Base-by-base conservation (phyloP, 2,797 vertebrate species). In the Propithecus deckenii region DNA sequence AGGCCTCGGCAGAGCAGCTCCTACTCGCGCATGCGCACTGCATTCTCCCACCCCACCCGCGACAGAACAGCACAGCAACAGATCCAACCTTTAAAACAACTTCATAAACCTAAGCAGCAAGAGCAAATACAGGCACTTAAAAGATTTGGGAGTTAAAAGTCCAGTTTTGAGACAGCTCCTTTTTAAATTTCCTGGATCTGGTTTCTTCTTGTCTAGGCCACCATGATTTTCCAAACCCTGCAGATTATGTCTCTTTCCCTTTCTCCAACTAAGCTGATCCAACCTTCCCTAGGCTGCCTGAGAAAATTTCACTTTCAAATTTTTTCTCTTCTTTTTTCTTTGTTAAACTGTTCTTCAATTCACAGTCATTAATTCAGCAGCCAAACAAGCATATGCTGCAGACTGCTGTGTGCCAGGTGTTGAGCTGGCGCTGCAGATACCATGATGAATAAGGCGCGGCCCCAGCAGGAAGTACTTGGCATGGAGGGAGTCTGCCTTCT, bases 281-380 rank as follows among this genome's bases (percentile, higher is more conserved):
- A 83, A 50, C 7, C 55, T 17, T 76, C 48, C 23, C 63, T 30
- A 35, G 57, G 41, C 35, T 38, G 32, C 30, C 86, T 72, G 38
- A 67, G 78, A 91, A 86, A 63, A 61, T 30, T 43, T 67, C 22
- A 32, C 48, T 48, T 91, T 32, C 80, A 87, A 72, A 76, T 28
- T 28, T 78, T 74, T 43, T 61, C 28, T 79, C 41, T 43, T 72
- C 71, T 41, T 61, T 75, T 89, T 48, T 69, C 65, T 59, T 61
- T 43, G 67, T 41, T 46, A 61, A 85, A 76, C 57, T 61, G 23
- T 23, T 43, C 69, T 79, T 78, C 41, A 80, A 80, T 52, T n/a
- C 46, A 7, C 0, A 41, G 67, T 65, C 88, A 38, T 83, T 75
- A 72, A 84, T 65, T 75, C 80, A 48, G 87, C 8, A 48, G 59